These are phyloP conservation scores for Drosophila nigricruria DNA, from an alignment of 2,888 invertebrate species.

Conservation along the genomic window DNA sequence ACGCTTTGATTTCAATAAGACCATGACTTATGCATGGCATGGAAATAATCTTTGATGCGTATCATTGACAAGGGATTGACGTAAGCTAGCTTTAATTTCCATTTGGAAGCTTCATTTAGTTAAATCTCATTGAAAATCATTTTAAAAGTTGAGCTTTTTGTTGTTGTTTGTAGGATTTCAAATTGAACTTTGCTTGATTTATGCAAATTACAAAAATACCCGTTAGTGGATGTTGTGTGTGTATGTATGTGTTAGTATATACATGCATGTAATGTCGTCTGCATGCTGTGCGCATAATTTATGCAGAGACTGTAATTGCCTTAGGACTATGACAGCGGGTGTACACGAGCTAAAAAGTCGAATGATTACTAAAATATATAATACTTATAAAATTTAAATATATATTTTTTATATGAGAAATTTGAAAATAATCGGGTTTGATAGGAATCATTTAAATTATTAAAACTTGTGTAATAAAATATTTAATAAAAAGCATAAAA, in stretches of 20 bases:
- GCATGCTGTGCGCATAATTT: slow-evolving; percentile 20
- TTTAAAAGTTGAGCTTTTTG: slow-evolving; percentile 14
- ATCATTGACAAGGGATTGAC: slow-evolving; percentile 45
- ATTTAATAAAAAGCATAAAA: too few species aligned
- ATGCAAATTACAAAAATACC: slow-evolving; percentile 45
- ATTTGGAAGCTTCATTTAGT: slow-evolving; percentile 56
- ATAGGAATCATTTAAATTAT: background rate
- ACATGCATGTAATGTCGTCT: slow-evolving; percentile 5
- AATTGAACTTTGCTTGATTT: slow-evolving; percentile 43
- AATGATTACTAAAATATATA: background rate
- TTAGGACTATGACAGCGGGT: background rate
- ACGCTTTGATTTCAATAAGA: slow-evolving; percentile 63
- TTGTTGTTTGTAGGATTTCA: slow-evolving; percentile 26
- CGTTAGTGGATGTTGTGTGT: background rate
- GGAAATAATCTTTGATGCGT: slow-evolving; percentile 3
- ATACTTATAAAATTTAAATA: background rate
- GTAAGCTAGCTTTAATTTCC: slow-evolving; percentile 32
- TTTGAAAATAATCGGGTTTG: background rate
- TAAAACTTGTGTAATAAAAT: background rate
- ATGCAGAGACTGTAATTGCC: slow-evolving; percentile 33
- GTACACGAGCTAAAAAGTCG: background rate
- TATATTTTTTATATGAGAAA: too few species aligned
- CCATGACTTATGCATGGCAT: slow-evolving; percentile 65
- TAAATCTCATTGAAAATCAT: slow-evolving; percentile 46
- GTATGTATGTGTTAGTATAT: background rate